These are phyloP conservation scores for Zaprionus tsacasi DNA, from an alignment of 1,140 invertebrate genomes.

Conservation along the genomic window DNA sequence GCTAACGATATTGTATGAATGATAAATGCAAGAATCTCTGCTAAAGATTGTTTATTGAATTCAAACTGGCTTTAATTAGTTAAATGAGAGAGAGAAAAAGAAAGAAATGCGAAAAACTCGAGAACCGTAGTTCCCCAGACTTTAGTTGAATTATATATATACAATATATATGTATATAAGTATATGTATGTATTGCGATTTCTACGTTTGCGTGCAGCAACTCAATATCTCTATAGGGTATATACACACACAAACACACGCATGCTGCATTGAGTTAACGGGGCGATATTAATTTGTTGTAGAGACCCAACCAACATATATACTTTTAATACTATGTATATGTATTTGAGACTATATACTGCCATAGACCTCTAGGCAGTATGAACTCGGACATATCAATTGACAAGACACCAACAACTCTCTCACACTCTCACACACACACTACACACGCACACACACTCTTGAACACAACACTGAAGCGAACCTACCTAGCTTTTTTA, in stretches of 20 bases:
- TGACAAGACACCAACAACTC: slow-evolving; percentile 68
- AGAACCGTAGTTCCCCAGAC: slow-evolving; percentile 9
- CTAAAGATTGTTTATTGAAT: slow-evolving; percentile 71
- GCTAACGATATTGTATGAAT: slow-evolving; percentile 10
- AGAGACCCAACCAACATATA: slow-evolving; percentile 57
- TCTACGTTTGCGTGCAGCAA: slow-evolving; percentile 67
- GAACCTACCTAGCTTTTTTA: slow-evolving; percentile 81
- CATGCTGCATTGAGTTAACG: background rate
- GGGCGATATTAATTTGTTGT: slow-evolving; percentile 40
- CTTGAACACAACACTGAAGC: slow-evolving; percentile 65
- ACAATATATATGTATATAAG: slow-evolving; percentile 49
- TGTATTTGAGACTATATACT: slow-evolving; percentile 82
- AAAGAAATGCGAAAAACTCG: slow-evolving; percentile 12
- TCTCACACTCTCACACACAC: slow-evolving; percentile 37
- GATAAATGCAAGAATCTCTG: slow-evolving; percentile 51
- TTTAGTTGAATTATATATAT: slow-evolving; percentile 33
- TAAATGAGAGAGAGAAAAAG: slow-evolving; percentile 58
- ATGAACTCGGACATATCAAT: slow-evolving; percentile 81
- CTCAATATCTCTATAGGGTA: slow-evolving; percentile 13
- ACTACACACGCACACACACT: slow-evolving; percentile 20
- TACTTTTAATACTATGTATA: slow-evolving; percentile 74
- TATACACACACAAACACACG: background rate
- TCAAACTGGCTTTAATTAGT: slow-evolving; percentile 77
- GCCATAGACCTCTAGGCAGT: slow-evolving; percentile 62
- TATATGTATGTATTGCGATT: slow-evolving; percentile 55